A percentile compares a stretch with the other conserved stretches of the same genome.
These are phyloP conservation scores for Trissolcus brochymenae DNA, from an alignment of 2,888 invertebrate species.

Conservation along the genomic window DNA sequence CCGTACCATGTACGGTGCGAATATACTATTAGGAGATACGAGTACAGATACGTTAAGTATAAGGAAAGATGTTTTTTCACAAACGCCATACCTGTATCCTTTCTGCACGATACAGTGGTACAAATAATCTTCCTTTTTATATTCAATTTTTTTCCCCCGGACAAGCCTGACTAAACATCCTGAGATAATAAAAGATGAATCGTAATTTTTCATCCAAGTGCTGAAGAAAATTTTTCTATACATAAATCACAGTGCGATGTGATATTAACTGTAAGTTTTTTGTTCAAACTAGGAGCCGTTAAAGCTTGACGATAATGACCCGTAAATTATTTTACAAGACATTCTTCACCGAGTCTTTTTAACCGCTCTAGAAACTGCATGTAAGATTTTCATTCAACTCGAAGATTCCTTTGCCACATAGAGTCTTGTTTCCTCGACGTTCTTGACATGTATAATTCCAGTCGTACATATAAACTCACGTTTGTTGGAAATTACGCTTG, in stretches of 20 bases:
- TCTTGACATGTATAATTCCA: conserved; percentile 9
- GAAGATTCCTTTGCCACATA: conserved; percentile 3
- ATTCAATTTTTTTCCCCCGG: neutral
- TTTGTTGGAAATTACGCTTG: conserved; percentile 4
- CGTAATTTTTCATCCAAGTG: too few relatives aligned
- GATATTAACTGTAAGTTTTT: conserved; percentile 2
- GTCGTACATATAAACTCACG: conserved; percentile 5
- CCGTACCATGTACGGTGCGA: too few relatives aligned
- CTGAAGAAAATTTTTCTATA: neutral
- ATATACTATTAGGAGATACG: too few relatives aligned
- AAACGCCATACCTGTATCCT: neutral
- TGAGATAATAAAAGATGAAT: too few relatives aligned
- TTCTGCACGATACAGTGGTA: neutral
- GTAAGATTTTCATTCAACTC: neutral
- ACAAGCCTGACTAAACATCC: too few relatives aligned
- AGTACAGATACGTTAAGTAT: too few relatives aligned
- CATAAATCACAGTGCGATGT: neutral
- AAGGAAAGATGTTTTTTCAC: neutral
- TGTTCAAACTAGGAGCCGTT: neutral
- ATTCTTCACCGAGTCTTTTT: neutral
- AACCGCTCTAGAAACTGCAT: neutral
- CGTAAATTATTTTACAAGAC: conserved; percentile 4
- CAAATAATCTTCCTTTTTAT: neutral
- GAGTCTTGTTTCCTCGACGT: conserved; percentile 3
- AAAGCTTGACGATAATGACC: neutral